Conservation (phyloP, 2,888 invertebrate genomes). For the Chrysodeixis includens region DNA sequence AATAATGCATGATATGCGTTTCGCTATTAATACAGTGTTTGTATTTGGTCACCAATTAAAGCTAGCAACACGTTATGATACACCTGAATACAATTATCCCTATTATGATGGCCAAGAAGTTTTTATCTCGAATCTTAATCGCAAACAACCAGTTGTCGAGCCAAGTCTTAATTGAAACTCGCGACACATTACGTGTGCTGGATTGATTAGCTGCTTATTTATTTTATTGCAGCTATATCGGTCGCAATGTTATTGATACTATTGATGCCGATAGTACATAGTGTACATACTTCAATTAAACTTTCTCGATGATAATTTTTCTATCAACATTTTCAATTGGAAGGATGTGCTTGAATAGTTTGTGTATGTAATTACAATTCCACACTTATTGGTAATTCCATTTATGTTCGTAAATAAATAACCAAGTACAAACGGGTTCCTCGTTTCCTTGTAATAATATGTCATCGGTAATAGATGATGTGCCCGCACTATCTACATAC, state of each 20-base stretch:
- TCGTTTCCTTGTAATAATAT: slow-evolving; percentile 50
- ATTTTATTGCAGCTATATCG: slow-evolving; percentile 54
- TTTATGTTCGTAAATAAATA: slow-evolving; percentile 44
- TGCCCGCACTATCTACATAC: slow-evolving; percentile 51
- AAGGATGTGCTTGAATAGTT: neutral
- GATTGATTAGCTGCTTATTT: slow-evolving; percentile 55
- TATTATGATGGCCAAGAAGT: slow-evolving; percentile 51
- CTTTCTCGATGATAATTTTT: neutral
- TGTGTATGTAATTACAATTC: slow-evolving; percentile 11
- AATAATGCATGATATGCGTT: slow-evolving; percentile 38
- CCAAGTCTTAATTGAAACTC: slow-evolving; percentile 55
- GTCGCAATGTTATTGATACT: slow-evolving; percentile 41
- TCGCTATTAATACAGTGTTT: slow-evolving; percentile 23
- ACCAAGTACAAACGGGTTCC: slow-evolving; percentile 33
- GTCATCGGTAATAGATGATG: slow-evolving; percentile 53
- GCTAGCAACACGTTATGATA: slow-evolving; percentile 47
- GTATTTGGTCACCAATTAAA: slow-evolving; percentile 48
- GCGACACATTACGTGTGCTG: slow-evolving; percentile 53
- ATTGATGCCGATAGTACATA: too few species aligned
- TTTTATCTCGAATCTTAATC: slow-evolving; percentile 54
- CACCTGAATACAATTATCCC: slow-evolving; percentile 54
- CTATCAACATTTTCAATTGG: neutral
- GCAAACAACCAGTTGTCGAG: slow-evolving; percentile 45
- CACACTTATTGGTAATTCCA: slow-evolving; percentile 37
- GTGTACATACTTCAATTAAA: slow-evolving; percentile 32